These are phyloP conservation scores for Acanthis flammea DNA, from an alignment of 2,797 vertebrate genomes.

Conservation along the genomic window DNA sequence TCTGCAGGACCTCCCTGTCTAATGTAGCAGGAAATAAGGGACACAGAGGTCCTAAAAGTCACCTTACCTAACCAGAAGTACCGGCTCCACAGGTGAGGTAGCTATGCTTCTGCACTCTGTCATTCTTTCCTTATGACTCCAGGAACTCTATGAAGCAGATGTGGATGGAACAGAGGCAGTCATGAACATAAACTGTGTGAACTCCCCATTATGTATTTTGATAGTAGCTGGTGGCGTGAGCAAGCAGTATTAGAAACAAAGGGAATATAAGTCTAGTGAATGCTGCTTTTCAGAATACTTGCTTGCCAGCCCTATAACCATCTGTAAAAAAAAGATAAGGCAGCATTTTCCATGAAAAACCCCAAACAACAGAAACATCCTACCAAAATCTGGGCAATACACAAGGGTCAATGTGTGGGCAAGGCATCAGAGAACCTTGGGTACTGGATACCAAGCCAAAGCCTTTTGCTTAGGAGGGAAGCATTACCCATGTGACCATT, in stretches of 20 bases:
- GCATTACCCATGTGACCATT: not conserved
- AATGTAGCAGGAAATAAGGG: not conserved
- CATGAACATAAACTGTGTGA: not conserved
- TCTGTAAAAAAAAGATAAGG: not conserved
- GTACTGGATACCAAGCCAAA: not conserved
- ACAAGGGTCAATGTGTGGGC: not conserved
- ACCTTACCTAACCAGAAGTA: not conserved
- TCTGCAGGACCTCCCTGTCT: not conserved
- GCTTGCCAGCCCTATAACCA: not conserved
- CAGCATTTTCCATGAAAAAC: not conserved
- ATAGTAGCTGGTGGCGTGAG: not conserved
- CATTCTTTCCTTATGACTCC: not conserved
- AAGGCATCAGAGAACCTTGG: not conserved
- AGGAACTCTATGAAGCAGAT: not conserved
- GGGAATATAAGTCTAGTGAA: not conserved
- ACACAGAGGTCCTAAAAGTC: not conserved
- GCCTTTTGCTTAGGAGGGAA: not conserved
- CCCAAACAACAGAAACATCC: not conserved
- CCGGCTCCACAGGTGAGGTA: rapidly evolving
- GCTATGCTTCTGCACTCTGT: not conserved
- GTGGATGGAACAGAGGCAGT: not conserved
- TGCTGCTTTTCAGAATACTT: not conserved
- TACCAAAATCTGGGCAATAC: not conserved
- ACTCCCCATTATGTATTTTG: not conserved
- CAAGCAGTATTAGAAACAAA: not conserved